Evolutionary conservation across 2,797 vertebrate genomes (phyloP).

Genomic region (Malacoraja senta): DNA sequence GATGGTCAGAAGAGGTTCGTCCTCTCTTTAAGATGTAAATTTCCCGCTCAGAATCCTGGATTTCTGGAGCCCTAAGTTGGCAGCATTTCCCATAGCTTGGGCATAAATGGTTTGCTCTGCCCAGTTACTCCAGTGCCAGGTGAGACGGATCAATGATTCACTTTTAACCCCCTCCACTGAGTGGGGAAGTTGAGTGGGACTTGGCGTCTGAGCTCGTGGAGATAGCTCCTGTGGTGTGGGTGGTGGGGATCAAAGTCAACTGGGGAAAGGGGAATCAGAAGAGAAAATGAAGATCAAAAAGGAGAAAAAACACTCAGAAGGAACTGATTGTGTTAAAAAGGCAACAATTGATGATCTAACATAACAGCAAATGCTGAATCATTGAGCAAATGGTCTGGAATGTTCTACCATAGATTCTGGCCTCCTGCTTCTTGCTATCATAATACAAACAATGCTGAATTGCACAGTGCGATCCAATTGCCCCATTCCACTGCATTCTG

Average conservation of each 20-base stretch:
- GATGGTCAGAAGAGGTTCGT: neutral
- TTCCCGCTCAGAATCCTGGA: neutral
- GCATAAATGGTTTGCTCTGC: neutral
- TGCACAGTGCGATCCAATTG: neutral
- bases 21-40: neutral
- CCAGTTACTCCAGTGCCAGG: no score
- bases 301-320: neutral
- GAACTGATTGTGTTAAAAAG: neutral
- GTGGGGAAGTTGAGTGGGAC: neutral
- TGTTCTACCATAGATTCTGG: neutral
- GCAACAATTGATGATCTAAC: no score
- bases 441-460: neutral
- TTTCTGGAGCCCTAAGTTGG: neutral
- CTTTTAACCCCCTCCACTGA: neutral
- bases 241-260: no score
- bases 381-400: conserved; percentile 12
- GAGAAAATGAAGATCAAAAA: neutral
- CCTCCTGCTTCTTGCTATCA: neutral
- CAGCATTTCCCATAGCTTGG: neutral
- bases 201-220: neutral
- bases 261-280: neutral
- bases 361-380: neutral
- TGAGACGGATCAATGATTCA: neutral
- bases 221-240: neutral
- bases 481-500: neutral